Conservation (phyloP, 1,140 invertebrate species). For the Metopolophium dirhodum region DNA sequence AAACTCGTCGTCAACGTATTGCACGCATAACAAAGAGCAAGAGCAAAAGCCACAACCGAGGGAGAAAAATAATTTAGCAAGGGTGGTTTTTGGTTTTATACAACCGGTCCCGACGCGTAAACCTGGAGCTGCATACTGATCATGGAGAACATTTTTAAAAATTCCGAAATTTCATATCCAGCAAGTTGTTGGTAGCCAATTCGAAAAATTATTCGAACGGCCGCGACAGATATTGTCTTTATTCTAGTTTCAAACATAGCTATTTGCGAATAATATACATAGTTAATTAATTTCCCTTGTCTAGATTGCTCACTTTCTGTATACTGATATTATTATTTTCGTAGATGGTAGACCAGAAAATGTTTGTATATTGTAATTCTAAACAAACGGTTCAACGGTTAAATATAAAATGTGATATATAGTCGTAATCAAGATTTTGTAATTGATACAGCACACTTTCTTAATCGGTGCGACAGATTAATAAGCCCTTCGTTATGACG, state of each 20-base stretch:
- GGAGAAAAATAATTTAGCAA: neutral
- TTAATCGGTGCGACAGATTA: too few relatives aligned
- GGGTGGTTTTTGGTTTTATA: neutral
- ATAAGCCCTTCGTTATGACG: too few relatives aligned
- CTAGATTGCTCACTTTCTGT: neutral
- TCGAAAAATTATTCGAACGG: neutral
- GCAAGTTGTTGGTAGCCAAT: neutral
- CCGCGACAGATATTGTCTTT: neutral
- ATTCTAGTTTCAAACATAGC: neutral
- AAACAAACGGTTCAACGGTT: neutral
- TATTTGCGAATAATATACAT: neutral
- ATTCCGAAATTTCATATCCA: neutral
- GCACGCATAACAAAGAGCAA: neutral
- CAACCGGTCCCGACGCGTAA: too few relatives aligned
- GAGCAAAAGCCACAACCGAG: neutral
- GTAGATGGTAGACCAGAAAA: neutral
- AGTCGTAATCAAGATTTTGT: too few relatives aligned
- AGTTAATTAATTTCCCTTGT: neutral
- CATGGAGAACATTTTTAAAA: neutral
- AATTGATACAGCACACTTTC: too few relatives aligned
- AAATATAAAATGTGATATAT: neutral
- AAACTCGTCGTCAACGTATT: neutral
- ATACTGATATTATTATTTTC: neutral
- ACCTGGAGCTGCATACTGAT: neutral
- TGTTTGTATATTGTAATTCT: neutral